These are phyloP conservation scores for Siphlonurus alternatus DNA, from an alignment of 2,888 invertebrate genomes.

Conservation along the genomic window DNA sequence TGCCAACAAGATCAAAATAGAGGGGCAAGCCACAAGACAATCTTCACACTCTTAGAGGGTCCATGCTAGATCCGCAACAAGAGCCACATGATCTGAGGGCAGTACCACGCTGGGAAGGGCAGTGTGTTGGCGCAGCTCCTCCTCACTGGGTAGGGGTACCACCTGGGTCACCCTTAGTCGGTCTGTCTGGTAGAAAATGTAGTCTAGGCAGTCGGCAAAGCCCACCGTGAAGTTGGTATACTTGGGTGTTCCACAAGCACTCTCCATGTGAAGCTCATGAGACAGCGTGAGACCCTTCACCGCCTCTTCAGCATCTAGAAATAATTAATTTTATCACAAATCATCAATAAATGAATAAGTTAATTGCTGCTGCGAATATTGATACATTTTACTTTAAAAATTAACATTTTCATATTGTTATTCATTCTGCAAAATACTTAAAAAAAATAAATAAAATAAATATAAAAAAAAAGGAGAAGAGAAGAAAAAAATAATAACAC, in stretches of 20 bases:
- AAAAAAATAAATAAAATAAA: slow-evolving; percentile 1
- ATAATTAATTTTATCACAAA: no score
- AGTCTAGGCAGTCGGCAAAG: slow-evolving; percentile 80
- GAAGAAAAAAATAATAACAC: background rate
- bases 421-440: slow-evolving; percentile 11
- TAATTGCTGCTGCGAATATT: background rate
- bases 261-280: slow-evolving; percentile 46
- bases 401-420: slow-evolving; percentile 7
- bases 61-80: slow-evolving; percentile 63
- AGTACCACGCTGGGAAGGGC: slow-evolving; percentile 79
- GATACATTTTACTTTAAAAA: slow-evolving; percentile 4
- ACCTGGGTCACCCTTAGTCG: slow-evolving; percentile 36
- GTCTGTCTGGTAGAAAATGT: slow-evolving; percentile 65
- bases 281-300: slow-evolving; percentile 41
- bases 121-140: slow-evolving; percentile 51
- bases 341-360: background rate
- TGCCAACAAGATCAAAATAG: no score
- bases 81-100: slow-evolving; percentile 87
- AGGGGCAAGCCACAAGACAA: no score
- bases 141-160: slow-evolving; percentile 62
- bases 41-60: no score
- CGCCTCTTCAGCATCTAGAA: slow-evolving; percentile 45
- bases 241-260: slow-evolving; percentile 68
- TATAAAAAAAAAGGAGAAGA: background rate
- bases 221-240: slow-evolving; percentile 71